Base-by-base conservation (phyloP, 2,888 invertebrate species). In the Mystacides longicornis region DNA sequence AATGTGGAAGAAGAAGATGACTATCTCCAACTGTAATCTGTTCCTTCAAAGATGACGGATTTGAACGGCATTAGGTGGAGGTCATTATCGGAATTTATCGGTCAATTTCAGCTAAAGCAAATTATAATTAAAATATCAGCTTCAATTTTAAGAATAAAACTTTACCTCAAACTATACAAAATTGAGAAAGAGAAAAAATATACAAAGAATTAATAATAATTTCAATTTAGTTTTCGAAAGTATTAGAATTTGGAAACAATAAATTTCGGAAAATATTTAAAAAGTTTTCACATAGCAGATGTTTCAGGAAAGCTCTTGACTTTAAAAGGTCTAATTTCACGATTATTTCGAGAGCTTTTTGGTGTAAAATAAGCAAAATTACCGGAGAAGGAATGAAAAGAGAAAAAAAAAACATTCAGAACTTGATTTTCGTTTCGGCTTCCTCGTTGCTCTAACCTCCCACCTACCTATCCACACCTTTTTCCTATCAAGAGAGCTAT, bases 281-380 rank as follows among this genome's bases (percentile, higher is more conserved):
- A 37, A 37, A 37, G 37, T 37, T 37, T 48, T 48, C 23, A 48
- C 23, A 7, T 7, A 46, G 5, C 46, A 48, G 48, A 48, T 48
- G 48, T 48, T 48, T 22, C 45, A n/a, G 21, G 48, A 48, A 48
- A 23, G 48, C 20, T 16, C 46, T 22, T 23, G 48, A 48, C 21
- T 45, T 48, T 48, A 23, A 48, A 23, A 21, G 7, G 23, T 18
- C 48, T 48, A 48, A 22, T 23, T 48, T 48, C 5, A 48, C 23
- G 48, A 48, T 48, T 23, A 48, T 48, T 16, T 21, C 23, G 23
- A 48, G 16, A 48, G 48, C 48, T 48, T 48, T 48, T 48, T 48
- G 20, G 4, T 48, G 48, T 48, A 23, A 48, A 48, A 48, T 48
- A 48, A 48, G 48, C 5, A 23, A 23, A 48, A 48, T n/a, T 16